Evolutionary conservation across 1,140 invertebrate species (phyloP).

Genomic region (Ditylenchus dipsaci): DNA sequence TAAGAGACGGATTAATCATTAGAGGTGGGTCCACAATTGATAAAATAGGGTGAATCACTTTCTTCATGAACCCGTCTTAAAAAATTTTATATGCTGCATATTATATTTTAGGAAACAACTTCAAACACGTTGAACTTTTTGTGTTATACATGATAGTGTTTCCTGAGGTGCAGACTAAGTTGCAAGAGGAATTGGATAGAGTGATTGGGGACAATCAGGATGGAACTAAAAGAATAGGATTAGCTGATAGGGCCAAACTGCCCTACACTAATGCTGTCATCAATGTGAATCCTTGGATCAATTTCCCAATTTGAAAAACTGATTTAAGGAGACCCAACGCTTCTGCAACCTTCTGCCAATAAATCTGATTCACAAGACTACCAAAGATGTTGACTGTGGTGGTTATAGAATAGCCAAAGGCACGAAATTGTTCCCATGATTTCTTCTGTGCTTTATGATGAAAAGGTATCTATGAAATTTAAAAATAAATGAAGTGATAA

Average conservation of each 20-base stretch:
- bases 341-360: slow-evolving; percentile 31
- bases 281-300: slow-evolving; percentile 4
- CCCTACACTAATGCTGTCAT: slow-evolving; percentile 24
- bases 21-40: too few relatives aligned
- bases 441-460: slow-evolving; percentile 25
- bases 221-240: neutral
- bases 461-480: slow-evolving; percentile 11
- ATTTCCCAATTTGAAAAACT: neutral
- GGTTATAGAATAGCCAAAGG: slow-evolving; percentile 18
- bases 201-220: neutral
- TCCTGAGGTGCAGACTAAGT: slow-evolving; percentile 13
- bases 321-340: slow-evolving; percentile 31
- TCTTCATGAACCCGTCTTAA: too few relatives aligned
- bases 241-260: slow-evolving; percentile 1
- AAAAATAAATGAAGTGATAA: too few relatives aligned
- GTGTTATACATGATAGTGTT: slow-evolving; percentile 17
- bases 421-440: slow-evolving; percentile 24
- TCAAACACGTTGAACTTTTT: slow-evolving; percentile 15
- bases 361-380: slow-evolving; percentile 25
- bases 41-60: too few relatives aligned
- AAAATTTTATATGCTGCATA: too few relatives aligned
- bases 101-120: slow-evolving; percentile 20
- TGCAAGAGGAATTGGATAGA: slow-evolving; percentile 20
- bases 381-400: slow-evolving; percentile 19
- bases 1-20: too few relatives aligned